A percentile compares a stretch with the other conserved stretches of the same genome.
Evolutionary conservation across 2,888 invertebrate genomes (phyloP).

Genomic region (Plagodis dolabraria): DNA sequence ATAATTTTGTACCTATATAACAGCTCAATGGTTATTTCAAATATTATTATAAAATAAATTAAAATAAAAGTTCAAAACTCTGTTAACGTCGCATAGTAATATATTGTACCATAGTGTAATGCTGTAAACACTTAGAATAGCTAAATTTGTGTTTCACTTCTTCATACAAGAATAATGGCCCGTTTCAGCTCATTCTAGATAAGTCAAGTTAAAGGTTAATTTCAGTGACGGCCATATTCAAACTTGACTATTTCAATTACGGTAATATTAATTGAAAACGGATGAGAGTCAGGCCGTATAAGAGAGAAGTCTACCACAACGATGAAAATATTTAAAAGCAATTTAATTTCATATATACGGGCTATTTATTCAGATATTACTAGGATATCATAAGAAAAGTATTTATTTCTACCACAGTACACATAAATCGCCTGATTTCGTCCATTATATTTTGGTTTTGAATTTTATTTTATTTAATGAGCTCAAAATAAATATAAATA

Average conservation of each 20-base stretch:
- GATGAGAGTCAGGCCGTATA: constrained; percentile 16
- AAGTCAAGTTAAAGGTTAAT: neutral
- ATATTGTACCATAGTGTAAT: constrained; percentile 36
- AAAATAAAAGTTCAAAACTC: constrained; percentile 40
- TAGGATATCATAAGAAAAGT: constrained; percentile 26
- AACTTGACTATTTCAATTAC: constrained; percentile 1
- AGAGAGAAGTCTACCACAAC: constrained; percentile 29
- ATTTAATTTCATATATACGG: constrained; percentile 27
- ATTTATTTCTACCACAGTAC: constrained; percentile 25
- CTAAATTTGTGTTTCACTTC: constrained; percentile 30
- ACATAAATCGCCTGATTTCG: constrained; percentile 29
- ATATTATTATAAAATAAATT: constrained; percentile 29
- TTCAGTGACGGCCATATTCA: constrained; percentile 5
- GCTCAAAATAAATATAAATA: constrained; percentile 36
- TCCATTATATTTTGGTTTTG: constrained; percentile 27
- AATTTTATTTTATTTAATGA: constrained; percentile 30
- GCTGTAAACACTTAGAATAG: constrained; percentile 34
- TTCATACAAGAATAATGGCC: constrained; percentile 16
- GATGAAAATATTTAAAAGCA: constrained; percentile 6
- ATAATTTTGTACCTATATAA: constrained; percentile 68
- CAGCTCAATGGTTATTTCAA: constrained; percentile 64
- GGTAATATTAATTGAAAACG: neutral
- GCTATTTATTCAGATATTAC: constrained; percentile 30
- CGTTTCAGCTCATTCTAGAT: constrained; percentile 9
- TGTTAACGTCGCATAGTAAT: constrained; percentile 41